Evolutionary conservation across 2,888 invertebrate species (phyloP).

Genomic region (Drosophila nr. medialis): DNA sequence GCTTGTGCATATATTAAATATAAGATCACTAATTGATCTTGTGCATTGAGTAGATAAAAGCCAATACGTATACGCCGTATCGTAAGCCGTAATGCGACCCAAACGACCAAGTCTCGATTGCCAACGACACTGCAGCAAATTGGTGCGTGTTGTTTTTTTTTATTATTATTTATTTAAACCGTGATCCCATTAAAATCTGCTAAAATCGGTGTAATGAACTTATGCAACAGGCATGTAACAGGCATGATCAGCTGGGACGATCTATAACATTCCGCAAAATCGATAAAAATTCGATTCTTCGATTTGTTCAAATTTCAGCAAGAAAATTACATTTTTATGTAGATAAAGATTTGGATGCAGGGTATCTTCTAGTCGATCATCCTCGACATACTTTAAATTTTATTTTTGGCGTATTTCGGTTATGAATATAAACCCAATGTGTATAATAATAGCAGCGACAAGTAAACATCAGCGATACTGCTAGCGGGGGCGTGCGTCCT

Average conservation of each 20-base stretch:
- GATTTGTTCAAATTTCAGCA: too few relatives aligned
- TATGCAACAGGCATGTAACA: not conserved
- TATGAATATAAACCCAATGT: conserved; percentile 66
- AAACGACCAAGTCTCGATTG: conserved; percentile 26
- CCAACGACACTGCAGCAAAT: conserved; percentile 27
- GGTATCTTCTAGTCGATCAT: not conserved
- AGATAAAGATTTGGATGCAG: not conserved
- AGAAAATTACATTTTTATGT: not conserved
- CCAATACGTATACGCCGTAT: conserved; percentile 28
- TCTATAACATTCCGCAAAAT: not conserved
- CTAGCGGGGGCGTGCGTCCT: conserved; percentile 54
- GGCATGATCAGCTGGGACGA: not conserved
- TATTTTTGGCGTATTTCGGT: conserved; percentile 22
- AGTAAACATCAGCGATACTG: conserved; percentile 33
- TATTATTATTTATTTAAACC: not conserved
- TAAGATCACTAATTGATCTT: conserved; percentile 13
- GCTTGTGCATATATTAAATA: not conserved
- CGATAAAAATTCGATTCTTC: not conserved
- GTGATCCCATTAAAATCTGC: not conserved
- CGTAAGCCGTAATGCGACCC: conserved; percentile 36
- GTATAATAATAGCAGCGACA: conserved; percentile 60
- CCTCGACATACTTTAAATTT: not conserved
- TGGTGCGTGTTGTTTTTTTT: conserved; percentile 35
- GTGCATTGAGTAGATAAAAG: not conserved
- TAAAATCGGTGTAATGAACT: not conserved